These are phyloP conservation scores for Falco novaeseelandiae DNA, from an alignment of 2,797 vertebrate species.

Conservation along the genomic window DNA sequence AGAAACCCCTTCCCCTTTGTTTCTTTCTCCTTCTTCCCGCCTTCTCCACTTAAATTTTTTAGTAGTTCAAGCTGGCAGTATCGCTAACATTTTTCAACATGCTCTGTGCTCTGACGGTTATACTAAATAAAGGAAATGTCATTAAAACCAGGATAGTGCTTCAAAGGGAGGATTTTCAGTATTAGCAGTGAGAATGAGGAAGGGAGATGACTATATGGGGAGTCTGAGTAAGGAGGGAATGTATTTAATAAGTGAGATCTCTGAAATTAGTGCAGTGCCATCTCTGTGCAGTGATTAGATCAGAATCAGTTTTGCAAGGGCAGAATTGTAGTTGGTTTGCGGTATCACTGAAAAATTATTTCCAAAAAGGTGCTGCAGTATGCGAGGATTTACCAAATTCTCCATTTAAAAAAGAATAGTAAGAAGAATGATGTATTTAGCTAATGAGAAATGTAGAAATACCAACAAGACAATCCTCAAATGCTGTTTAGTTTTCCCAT, in stretches of 20 bases:
- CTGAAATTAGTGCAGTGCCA: conserved; percentile 14
- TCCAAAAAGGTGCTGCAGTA: not conserved
- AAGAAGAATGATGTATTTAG: conserved; percentile 6
- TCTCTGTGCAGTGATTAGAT: conserved; percentile 29
- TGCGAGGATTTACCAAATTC: conserved; percentile 55
- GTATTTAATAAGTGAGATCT: not conserved
- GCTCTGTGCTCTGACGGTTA: not conserved
- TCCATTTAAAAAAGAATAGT: not conserved
- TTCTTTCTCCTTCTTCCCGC: not conserved
- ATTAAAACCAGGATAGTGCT: not conserved
- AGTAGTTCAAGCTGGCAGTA: not conserved
- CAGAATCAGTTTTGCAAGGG: not conserved
- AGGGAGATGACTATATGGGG: not conserved
- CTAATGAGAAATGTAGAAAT: conserved; percentile 40
- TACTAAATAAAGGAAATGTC: not conserved
- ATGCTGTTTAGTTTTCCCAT: conserved; percentile 58
- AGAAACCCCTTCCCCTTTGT: not conserved
- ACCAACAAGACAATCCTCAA: conserved; percentile 49
- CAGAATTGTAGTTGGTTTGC: not conserved
- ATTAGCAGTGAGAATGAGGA: not conserved
- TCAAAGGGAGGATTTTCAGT: conserved; percentile 24
- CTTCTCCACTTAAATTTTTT: not conserved
- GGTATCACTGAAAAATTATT: not conserved
- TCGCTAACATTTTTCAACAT: not conserved
- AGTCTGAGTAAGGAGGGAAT: not conserved